phyloP scores from a whole-genome alignment of 2,888 invertebrate species.

The Xanthia icteritia region DNA sequence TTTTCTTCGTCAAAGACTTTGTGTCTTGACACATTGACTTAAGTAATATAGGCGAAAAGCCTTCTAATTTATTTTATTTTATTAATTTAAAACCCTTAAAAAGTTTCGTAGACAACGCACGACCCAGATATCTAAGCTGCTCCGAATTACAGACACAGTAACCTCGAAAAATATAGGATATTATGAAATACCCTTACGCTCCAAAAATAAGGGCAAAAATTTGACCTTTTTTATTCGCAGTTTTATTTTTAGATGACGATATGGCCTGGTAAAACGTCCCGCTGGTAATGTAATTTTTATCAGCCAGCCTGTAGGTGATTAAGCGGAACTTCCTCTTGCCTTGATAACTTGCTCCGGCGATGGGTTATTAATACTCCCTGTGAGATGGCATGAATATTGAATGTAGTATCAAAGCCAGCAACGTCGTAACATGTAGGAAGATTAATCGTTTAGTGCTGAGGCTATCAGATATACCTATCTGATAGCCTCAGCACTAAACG shows the following conservation, averaged over 20 bases:
- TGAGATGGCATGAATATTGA: constrained; percentile 48
- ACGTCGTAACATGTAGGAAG: constrained; percentile 18
- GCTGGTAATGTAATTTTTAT: constrained; percentile 57
- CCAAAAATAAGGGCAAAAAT: constrained; percentile 48
- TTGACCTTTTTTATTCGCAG: constrained; percentile 48
- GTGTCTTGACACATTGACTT: neutral
- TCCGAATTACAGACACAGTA: constrained; percentile 15
- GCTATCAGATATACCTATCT: neutral
- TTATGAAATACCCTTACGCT: constrained; percentile 36
- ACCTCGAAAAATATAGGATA: constrained; percentile 1
- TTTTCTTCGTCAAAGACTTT: neutral
- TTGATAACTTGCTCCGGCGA: constrained; percentile 44
- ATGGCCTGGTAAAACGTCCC: constrained; percentile 36
- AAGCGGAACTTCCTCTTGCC: constrained; percentile 50
- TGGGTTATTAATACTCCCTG: constrained; percentile 48
- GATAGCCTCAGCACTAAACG: no score
- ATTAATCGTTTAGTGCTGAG: constrained; percentile 22
- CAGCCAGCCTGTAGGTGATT: constrained; percentile 52
- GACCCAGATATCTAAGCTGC: neutral
- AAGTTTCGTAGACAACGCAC: neutral
- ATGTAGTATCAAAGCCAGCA: constrained; percentile 18
- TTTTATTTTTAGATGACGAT: constrained; percentile 61
- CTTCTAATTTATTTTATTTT: neutral
- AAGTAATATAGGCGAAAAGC: neutral
- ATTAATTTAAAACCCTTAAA: neutral